Conservation (phyloP, 2,113 vertebrate genomes). For the Hyla sarda region DNA sequence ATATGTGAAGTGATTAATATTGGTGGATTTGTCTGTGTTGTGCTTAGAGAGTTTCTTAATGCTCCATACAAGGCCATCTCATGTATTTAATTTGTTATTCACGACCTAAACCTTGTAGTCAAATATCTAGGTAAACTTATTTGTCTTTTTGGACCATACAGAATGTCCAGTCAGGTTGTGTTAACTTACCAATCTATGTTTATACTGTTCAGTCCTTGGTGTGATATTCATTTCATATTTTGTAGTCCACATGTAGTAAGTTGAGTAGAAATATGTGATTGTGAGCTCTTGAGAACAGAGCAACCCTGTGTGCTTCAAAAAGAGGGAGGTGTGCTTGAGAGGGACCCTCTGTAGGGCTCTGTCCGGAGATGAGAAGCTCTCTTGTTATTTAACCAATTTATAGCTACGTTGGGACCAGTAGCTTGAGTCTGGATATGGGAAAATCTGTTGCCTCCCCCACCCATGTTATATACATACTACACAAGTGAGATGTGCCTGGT, state of each 20-base stretch:
- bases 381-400: conserved; percentile 56
- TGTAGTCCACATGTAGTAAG: background rate
- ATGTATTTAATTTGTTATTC: background rate
- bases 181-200: background rate
- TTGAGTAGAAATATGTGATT: conserved; percentile 20
- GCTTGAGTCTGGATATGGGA: conserved; percentile 25
- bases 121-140: background rate
- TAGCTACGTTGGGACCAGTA: conserved; percentile 29
- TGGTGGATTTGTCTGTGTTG: background rate
- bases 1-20: background rate
- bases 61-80: background rate
- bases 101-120: background rate
- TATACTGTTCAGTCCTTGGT: background rate
- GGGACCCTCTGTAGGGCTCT: conserved; percentile 41
- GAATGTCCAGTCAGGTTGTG: background rate
- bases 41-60: background rate
- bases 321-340: conserved; percentile 34
- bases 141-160: background rate
- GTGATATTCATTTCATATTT: background rate
- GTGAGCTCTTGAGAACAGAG: conserved; percentile 55
- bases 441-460: conserved; percentile 28
- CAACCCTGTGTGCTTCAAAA: conserved; percentile 7
- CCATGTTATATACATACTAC: background rate
- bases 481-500: conserved; percentile 9
- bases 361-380: conserved; percentile 49